phyloP scores from a whole-genome alignment of 2,888 invertebrate genomes.

The Dryobotodes eremita region DNA sequence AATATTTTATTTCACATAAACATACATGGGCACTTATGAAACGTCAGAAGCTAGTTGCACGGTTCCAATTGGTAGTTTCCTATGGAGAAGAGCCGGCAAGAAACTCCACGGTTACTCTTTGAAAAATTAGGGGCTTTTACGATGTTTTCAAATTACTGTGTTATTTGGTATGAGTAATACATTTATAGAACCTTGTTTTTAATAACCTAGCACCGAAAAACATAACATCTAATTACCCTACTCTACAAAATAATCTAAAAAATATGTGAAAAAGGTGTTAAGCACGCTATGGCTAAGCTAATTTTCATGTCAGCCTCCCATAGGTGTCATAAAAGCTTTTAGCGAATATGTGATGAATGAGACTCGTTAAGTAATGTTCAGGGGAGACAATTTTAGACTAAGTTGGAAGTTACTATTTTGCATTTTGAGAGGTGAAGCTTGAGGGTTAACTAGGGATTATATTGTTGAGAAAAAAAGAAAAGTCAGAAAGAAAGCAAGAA shows the following conservation, averaged over 20 bases:
- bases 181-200: too few relatives aligned
- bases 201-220: too few relatives aligned
- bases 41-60: too few relatives aligned
- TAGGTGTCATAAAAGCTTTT: slow-evolving; percentile 50
- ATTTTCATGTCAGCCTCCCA: slow-evolving; percentile 48
- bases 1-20: too few relatives aligned
- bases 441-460: not conserved
- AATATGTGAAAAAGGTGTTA: not conserved
- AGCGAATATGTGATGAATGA: slow-evolving; percentile 43
- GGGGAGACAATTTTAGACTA: slow-evolving; percentile 5
- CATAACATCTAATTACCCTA: not conserved
- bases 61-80: too few relatives aligned
- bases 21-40: too few relatives aligned
- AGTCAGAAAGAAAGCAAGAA: too few relatives aligned
- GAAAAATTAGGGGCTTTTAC: too few relatives aligned
- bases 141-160: too few relatives aligned
- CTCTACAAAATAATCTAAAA: slow-evolving; percentile 1
- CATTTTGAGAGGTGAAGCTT: not conserved
- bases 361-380: slow-evolving; percentile 5
- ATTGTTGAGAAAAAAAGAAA: not conserved
- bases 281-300: slow-evolving; percentile 13
- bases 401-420: not conserved
- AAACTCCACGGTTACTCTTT: too few relatives aligned
- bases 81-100: too few relatives aligned
- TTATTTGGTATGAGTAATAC: too few relatives aligned